Conservation (phyloP, 1,140 invertebrate genomes). For the Drosophila pseudoananassae region DNA sequence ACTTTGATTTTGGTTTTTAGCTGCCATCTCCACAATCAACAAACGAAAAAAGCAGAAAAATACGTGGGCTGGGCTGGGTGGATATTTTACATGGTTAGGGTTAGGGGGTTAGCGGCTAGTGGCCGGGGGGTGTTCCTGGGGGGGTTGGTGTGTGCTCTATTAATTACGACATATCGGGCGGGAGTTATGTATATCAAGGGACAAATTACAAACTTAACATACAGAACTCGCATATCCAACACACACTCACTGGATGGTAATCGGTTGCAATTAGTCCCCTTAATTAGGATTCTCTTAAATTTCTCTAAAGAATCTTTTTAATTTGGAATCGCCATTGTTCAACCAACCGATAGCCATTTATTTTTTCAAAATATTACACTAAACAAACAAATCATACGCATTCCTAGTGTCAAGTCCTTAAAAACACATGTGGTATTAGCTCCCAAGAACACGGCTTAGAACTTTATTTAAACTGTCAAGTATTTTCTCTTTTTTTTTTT, state of each 20-base stretch:
- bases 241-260: slow-evolving; percentile 42
- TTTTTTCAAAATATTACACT: background rate
- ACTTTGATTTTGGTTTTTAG: slow-evolving; percentile 2
- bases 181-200: slow-evolving; percentile 33
- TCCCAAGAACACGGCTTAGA: slow-evolving; percentile 8
- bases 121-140: slow-evolving; percentile 14
- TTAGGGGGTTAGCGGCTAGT: background rate
- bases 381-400: slow-evolving; percentile 21
- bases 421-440: background rate
- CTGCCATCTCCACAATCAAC: slow-evolving; percentile 36
- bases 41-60: slow-evolving; percentile 60
- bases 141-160: slow-evolving; percentile 57
- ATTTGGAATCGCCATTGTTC: background rate
- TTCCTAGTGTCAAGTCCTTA: slow-evolving; percentile 17
- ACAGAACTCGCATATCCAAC: slow-evolving; percentile 60
- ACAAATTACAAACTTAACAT: slow-evolving; percentile 49
- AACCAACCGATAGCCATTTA: slow-evolving; percentile 28
- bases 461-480: slow-evolving; percentile 24
- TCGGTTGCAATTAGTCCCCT: slow-evolving; percentile 1
- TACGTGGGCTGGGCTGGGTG: slow-evolving; percentile 12
- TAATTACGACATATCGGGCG: slow-evolving; percentile 46
- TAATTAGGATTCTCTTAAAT: background rate
- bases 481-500: slow-evolving; percentile 12
- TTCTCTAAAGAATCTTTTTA: background rate
- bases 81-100: slow-evolving; percentile 54